Base-by-base conservation (phyloP, 2,113 vertebrate genomes). In the Phoxinus phoxinus region DNA sequence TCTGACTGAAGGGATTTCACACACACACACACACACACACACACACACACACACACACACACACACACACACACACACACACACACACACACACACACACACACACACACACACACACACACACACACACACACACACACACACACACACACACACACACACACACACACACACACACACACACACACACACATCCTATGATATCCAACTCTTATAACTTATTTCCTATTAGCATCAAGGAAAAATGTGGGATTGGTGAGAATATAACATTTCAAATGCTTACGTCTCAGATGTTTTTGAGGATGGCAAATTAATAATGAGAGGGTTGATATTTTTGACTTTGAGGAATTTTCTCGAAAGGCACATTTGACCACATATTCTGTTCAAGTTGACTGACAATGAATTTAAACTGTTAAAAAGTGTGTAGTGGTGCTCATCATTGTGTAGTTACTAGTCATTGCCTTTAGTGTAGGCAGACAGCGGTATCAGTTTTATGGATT, bases 1-100 rank as follows among this genome's bases (percentile, higher is more conserved):
- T 94, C 95, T 95, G 95, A 95, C 95, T 93, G 94, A 90, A 93
- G 94, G 94, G 87, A 90, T 87, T 86, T 90, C 74, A 88, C 71
- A 77, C 85, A 84, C 69, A 81, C 37, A 67, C 84, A 79, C 81
- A 56, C 86, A 81, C 63, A 85, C 73, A n/a, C 84, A 78, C 74
- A 78, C 72, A 44, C 78, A 84, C 71, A n/a, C 11, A 44, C 53
- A 80, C 84, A 78, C 74, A 78, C 72, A 44, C 78, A 84, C 71
- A n/a, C 11, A 44, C 53, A 80, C 84, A 78, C 74, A 78, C 72
- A 44, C 78, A 84, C 71, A n/a, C 11, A 44, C 53, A 80, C 84
- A 78, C 74, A 78, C 72, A 44, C 78, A 84, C 71, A n/a, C 11
- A 44, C 53, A 80, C 84, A 78, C 74, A 78, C 72, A 44, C 74